phyloP scores from a whole-genome alignment of 2,113 vertebrate species.

The Phylloscopus trochiloides region DNA sequence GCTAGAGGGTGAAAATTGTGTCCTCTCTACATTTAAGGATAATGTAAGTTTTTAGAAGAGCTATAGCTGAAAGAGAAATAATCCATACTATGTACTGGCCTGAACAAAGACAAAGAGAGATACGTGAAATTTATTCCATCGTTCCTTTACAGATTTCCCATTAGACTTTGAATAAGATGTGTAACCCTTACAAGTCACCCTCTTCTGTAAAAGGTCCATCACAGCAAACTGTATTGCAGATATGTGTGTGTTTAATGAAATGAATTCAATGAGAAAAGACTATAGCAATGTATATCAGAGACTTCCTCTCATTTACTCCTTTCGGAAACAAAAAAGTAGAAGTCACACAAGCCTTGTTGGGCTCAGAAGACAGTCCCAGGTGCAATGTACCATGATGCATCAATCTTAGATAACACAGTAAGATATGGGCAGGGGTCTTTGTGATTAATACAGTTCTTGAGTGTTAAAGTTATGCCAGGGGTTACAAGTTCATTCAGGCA shows the following conservation, averaged over 20 bases:
- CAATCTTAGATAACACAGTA: not conserved
- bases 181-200: not conserved
- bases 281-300: not conserved
- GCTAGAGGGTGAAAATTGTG: not conserved
- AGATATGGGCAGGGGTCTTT: not conserved
- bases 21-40: not conserved
- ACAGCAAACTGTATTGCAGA: not conserved
- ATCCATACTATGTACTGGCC: not conserved
- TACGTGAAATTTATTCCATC: not conserved
- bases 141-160: conserved; percentile 13
- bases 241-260: not conserved
- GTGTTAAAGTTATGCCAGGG: not conserved
- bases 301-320: not conserved
- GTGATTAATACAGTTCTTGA: not conserved
- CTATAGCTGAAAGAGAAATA: not conserved
- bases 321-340: not conserved
- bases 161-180: not conserved
- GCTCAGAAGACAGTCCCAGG: not conserved
- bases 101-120: not conserved
- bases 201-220: not conserved
- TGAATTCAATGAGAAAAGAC: not conserved
- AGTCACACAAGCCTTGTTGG: not conserved
- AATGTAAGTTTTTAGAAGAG: not conserved
- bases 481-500: not conserved
- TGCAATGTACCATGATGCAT: not conserved